Base-by-base conservation (phyloP, 1,140 invertebrate genomes). In the Neotoxoptera formosana region DNA sequence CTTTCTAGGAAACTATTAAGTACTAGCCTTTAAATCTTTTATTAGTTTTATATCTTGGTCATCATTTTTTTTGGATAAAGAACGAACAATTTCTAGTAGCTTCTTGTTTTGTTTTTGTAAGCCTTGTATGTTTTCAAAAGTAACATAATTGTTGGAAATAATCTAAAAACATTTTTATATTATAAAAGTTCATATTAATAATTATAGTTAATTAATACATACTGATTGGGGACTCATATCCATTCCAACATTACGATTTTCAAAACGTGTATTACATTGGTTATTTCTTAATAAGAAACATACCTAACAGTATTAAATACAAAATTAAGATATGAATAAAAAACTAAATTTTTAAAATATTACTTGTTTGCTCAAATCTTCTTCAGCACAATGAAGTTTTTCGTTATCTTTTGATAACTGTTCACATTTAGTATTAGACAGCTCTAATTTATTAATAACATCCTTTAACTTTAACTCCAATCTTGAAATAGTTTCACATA, bases 181-280 rank as follows among this genome's bases (percentile, higher is more conserved):
- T 56, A 36, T 83, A 47, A 91, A 45, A 17, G 7, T 83, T 23
- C 30, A 47, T 81, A n/a, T 45, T n/a, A 47, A 34, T 51, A 91
- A 67, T 48, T 51, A 36, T 81, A 47, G 11, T 91, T 48, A 83
- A 91, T 14, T 34, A 36, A 81, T 81, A 84, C 91, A 21, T 93
- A 93, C 91, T 30, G 91, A 93, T 34, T 93, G 91, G n/a, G 91
- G 91, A 53, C 81, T 93, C 91, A 93, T 93, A 93, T 93, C 91
- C 6, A 21, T 93, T 51, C 91, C 91, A 53, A 14, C 56, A 84
- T 93, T 93, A 17, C 91, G 81, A 86, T 93, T 93, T 51, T 84
- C 81, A 86, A 34, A 53, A n/a, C 36, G 81, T 45, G 51, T 84
- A 53, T 93, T 36, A 23, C 47, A 45, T 84, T 93, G 91, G 17